phyloP scores from a whole-genome alignment of 2,888 invertebrate genomes.

The Eristalinus sepulchralis region DNA sequence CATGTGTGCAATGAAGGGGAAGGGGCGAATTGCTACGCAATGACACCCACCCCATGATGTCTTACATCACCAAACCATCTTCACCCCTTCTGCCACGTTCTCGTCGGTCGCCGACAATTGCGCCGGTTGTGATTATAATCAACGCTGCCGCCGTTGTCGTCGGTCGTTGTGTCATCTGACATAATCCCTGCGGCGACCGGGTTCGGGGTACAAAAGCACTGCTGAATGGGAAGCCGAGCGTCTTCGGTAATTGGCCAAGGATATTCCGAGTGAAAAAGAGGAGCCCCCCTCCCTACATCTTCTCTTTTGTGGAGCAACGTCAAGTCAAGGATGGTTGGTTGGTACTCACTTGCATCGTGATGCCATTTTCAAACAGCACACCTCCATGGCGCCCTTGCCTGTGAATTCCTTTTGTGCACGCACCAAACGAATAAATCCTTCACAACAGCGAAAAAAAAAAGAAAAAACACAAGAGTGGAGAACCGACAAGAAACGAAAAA shows the following conservation, averaged over 20 bases:
- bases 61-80: conserved; percentile 8
- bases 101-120: background rate
- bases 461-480: background rate
- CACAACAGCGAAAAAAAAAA: conserved; percentile 5
- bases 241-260: conserved; percentile 47
- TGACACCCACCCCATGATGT: background rate
- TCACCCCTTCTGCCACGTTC: background rate
- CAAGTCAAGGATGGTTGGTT: background rate
- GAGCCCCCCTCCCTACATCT: background rate
- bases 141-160: background rate
- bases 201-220: background rate
- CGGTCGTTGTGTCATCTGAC: conserved; percentile 15
- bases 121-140: background rate
- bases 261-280: background rate
- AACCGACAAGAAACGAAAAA: background rate
- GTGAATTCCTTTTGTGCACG: conserved; percentile 77
- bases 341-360: conserved; percentile 73
- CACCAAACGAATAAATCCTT: conserved; percentile 56
- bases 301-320: background rate
- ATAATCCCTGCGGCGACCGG: conserved; percentile 27
- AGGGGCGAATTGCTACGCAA: conserved; percentile 2
- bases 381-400: conserved; percentile 84
- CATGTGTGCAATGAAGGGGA: background rate
- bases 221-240: conserved; percentile 7
- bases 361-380: conserved; percentile 75